These are phyloP conservation scores for Seriola rivoliana DNA, from an alignment of 2,113 vertebrate genomes.

Conservation along the genomic window DNA sequence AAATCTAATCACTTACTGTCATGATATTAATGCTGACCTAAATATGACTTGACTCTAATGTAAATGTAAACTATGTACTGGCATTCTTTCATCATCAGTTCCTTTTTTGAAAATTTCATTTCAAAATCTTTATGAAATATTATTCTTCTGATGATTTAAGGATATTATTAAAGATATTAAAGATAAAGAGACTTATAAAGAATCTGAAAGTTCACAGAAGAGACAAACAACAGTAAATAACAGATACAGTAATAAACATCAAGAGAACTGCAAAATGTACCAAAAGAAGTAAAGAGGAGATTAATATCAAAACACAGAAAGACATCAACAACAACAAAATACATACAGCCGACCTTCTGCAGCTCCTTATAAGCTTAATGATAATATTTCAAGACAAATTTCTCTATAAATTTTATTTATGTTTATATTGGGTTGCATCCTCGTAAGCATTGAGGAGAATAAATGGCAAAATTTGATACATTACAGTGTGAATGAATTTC, in stretches of 20 bases:
- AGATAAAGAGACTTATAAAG: neutral
- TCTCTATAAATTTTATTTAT: neutral
- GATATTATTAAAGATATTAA: neutral
- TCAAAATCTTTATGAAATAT: neutral
- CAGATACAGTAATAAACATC: neutral
- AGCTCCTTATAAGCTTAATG: neutral
- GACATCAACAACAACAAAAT: neutral
- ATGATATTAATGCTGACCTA: neutral
- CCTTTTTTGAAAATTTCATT: too few relatives aligned
- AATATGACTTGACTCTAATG: too few relatives aligned
- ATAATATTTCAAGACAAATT: neutral
- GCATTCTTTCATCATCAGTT: too few relatives aligned
- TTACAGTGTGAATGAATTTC: neutral
- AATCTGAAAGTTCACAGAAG: conserved; percentile 20
- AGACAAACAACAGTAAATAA: conserved; percentile 16
- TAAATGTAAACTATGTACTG: too few relatives aligned
- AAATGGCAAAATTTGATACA: neutral
- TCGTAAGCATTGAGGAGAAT: neutral
- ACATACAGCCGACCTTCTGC: neutral
- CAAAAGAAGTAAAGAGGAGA: neutral
- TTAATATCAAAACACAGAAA: neutral
- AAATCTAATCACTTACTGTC: neutral
- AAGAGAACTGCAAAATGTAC: neutral
- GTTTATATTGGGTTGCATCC: neutral
- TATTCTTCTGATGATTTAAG: neutral